These are phyloP conservation scores for Imbricaverruca yamaguchii DNA, from an alignment of 2,888 invertebrate genomes.

Conservation along the genomic window DNA sequence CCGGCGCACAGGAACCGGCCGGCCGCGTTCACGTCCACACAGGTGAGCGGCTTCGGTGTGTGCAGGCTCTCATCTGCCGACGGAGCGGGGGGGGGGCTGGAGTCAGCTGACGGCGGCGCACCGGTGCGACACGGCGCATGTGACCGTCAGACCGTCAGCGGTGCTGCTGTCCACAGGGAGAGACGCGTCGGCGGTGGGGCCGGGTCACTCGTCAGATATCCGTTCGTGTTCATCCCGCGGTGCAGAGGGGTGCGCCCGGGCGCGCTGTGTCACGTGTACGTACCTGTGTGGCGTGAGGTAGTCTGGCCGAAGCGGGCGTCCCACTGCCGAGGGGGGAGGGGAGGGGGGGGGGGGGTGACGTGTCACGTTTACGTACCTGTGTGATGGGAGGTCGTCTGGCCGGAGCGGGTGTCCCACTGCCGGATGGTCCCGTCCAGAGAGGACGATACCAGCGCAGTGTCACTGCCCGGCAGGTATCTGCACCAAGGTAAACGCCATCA, in stretches of 20 bases:
- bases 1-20: constrained; percentile 65
- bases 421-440: constrained; percentile 2
- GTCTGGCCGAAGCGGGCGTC: not conserved
- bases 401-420: constrained; percentile 11
- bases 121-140: not conserved
- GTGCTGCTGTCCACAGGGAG: constrained; percentile 38
- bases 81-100: not conserved
- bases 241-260: too few species aligned
- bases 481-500: too few species aligned
- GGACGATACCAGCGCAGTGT: constrained; percentile 23
- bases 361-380: not conserved
- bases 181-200: constrained; percentile 3
- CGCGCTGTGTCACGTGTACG: too few species aligned
- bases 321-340: not conserved
- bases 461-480: not conserved
- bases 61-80: constrained; percentile 39
- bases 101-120: not conserved
- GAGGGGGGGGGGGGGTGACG: not conserved
- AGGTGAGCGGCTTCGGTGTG: constrained; percentile 52
- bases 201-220: constrained; percentile 20
- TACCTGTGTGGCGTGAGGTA: too few species aligned
- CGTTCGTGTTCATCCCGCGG: constrained; percentile 13
- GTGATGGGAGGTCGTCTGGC: not conserved
- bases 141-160: constrained; percentile 37
- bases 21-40: constrained; percentile 66